A percentile compares a stretch with the other conserved stretches of the same genome.
phyloP scores from a whole-genome alignment of 2,888 invertebrate genomes.

The Drosophila austrosaltans region DNA sequence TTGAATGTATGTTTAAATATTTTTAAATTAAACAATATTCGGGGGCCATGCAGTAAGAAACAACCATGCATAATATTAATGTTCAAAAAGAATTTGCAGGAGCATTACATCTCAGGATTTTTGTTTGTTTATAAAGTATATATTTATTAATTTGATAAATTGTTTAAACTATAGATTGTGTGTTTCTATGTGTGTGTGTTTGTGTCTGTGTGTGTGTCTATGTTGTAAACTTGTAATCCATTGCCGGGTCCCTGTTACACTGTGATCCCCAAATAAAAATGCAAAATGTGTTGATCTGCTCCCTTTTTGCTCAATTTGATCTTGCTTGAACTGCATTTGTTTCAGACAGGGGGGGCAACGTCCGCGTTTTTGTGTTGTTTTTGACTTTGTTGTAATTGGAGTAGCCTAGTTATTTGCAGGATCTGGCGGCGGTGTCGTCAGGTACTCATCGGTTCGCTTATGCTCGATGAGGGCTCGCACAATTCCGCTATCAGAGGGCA shows the following conservation, averaged over 20 bases:
- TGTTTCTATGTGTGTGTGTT: conserved; percentile 22
- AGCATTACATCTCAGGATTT: conserved; percentile 38
- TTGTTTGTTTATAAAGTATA: conserved; percentile 53
- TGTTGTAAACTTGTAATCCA: conserved; percentile 17
- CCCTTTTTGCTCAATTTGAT: not conserved
- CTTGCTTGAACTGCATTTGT: not conserved
- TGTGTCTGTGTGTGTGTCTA: conserved; percentile 18
- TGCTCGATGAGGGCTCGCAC: conserved; percentile 96
- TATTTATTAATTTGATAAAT: conserved; percentile 34
- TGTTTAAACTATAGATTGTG: conserved; percentile 52
- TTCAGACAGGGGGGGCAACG: conserved; percentile 29
- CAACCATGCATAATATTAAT: conserved; percentile 56
- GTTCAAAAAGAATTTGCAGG: conserved; percentile 4
- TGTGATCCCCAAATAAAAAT: conserved; percentile 2
- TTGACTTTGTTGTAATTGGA: conserved; percentile 1
- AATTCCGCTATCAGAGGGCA: conserved; percentile 96
- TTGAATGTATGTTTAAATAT: too few species aligned
- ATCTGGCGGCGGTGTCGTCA: conserved; percentile 93
- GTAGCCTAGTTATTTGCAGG: conserved; percentile 91
- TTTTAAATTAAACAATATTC: conserved; percentile 12
- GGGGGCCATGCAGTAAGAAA: conserved; percentile 9
- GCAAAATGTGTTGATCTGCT: conserved; percentile 10
- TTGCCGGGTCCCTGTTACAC: conserved; percentile 1
- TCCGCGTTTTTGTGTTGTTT: conserved; percentile 24
- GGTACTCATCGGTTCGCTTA: conserved; percentile 95